Evolutionary conservation across 2,888 invertebrate species (phyloP), one percentile per base, ranked within the genome.

Genomic region (Lasioglossum zephyrum): DNA sequence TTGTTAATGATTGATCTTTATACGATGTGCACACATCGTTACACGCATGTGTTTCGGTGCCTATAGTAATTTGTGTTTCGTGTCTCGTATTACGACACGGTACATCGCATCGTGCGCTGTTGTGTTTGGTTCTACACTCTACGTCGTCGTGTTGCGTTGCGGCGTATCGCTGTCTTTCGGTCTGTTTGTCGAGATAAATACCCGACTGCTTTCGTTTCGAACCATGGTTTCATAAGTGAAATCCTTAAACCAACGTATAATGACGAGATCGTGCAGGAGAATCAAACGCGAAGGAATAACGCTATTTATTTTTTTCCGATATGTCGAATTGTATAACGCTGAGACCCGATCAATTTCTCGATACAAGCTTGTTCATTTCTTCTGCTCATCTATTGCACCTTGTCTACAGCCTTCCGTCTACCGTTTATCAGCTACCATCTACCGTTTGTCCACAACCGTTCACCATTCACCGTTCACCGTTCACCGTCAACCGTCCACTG

Each of bases 161-260:
- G 75, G 74, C 77, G 66, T 57, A 47, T 69, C 77, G 77, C 74
- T 80, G 88, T 90, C 86, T 89, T 89, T 88, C 91, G 93, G 93
- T 94, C 93, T 93, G 93, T 93, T 93, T 94, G 89, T 86, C 91
- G 73, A 81, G 86, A 89, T 93, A 93, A 93, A 91, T 84, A 89
- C 85, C 36, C 39, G 88, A 89, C 87, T 91, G 92, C 93, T 93
- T 93, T 93, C 92, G 91, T 93, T 93, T 91, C 92, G 89, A 92
- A 89, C 87, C 87, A 81, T 87, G 90, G 90, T 92, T 92, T 91
- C 89, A 90, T 90, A 89, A 93, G 93, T 93, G 94, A 94, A 94
- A 93, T 93, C 92, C 91, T 89, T 90, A 90, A 90, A 90, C 89
- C 85, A 69, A 84, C 87, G 16, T 31, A 84, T 49, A 53, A 63